These are phyloP conservation scores for Platerodrilus igneus DNA, from an alignment of 2,888 invertebrate species.

Conservation along the genomic window DNA sequence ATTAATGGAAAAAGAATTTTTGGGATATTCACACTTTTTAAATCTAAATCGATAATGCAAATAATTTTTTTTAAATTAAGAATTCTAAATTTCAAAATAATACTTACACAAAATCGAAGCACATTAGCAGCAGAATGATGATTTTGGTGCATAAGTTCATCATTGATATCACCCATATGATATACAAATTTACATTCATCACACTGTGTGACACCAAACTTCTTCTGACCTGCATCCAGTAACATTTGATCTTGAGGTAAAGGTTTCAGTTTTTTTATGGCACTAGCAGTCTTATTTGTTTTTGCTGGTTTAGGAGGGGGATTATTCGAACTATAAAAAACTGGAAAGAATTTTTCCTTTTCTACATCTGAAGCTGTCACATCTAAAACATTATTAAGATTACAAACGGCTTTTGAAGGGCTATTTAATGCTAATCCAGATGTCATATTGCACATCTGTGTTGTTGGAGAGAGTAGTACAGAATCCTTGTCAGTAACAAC, in stretches of 20 bases:
- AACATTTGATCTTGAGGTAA: slow-evolving; percentile 62
- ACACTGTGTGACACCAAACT: slow-evolving; percentile 72
- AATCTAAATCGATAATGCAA: background rate
- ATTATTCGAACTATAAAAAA: slow-evolving; percentile 41
- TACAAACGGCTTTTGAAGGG: slow-evolving; percentile 44
- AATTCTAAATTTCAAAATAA: slow-evolving; percentile 7
- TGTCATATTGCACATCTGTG: slow-evolving; percentile 51
- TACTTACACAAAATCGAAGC: slow-evolving; percentile 61
- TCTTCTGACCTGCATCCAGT: slow-evolving; percentile 80
- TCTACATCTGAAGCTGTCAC: slow-evolving; percentile 24
- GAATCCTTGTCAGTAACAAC: slow-evolving; percentile 20
- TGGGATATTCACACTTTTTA: background rate
- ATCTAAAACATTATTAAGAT: slow-evolving; percentile 36
- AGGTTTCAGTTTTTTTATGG: slow-evolving; percentile 46
- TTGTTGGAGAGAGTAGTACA: slow-evolving; percentile 48
- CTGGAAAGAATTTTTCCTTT: slow-evolving; percentile 46
- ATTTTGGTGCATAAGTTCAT: slow-evolving; percentile 69
- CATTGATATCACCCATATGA: slow-evolving; percentile 70
- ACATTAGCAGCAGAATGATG: slow-evolving; percentile 66
- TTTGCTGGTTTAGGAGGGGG: slow-evolving; percentile 14
- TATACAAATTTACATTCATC: slow-evolving; percentile 69
- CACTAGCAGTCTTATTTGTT: slow-evolving; percentile 5
- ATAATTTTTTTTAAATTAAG: background rate
- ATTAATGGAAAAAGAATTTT: background rate
- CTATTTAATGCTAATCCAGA: slow-evolving; percentile 49